These are phyloP conservation scores for Apaloderma vittatum DNA, from an alignment of 2,113 vertebrate genomes.

Conservation along the genomic window DNA sequence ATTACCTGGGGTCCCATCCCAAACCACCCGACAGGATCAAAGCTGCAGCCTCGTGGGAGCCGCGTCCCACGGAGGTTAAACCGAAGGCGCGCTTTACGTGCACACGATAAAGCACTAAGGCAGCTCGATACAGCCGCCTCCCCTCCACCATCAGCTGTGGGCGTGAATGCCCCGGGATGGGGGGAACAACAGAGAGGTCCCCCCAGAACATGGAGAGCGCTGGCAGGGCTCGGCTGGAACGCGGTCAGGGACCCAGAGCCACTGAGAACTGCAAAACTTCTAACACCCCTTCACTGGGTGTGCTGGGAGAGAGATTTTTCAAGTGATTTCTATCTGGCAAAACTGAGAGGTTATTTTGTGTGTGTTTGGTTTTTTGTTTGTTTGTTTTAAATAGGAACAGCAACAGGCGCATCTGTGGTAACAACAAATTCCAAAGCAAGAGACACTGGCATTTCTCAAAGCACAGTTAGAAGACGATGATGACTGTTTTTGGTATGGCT, in stretches of 20 bases:
- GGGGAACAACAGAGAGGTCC: rapidly evolving
- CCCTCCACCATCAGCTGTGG: not conserved
- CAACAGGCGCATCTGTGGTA: slow-evolving; percentile 14
- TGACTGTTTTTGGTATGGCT: slow-evolving; percentile 52
- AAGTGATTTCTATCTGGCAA: not conserved
- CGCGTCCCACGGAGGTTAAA: not conserved
- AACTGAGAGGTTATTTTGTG: not conserved
- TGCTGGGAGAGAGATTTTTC: not conserved
- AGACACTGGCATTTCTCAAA: not conserved
- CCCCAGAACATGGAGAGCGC: rapidly evolving
- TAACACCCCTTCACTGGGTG: rapidly evolving
- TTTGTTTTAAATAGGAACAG: not conserved
- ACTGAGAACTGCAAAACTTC: rapidly evolving
- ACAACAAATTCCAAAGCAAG: slow-evolving; percentile 11
- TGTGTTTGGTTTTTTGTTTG: too few relatives aligned
- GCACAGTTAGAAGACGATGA: slow-evolving; percentile 3
- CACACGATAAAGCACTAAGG: rapidly evolving
- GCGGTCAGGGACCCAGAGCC: rapidly evolving
- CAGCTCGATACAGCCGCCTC: rapidly evolving
- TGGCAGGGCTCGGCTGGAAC: rapidly evolving
- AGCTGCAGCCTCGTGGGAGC: not conserved
- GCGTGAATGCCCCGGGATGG: not conserved
- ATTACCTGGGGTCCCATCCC: not conserved
- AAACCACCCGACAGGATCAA: not conserved
- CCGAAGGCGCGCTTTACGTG: not conserved